Evolutionary conservation across 2,888 invertebrate species (phyloP).

Genomic region (Nomada goodeniana): DNA sequence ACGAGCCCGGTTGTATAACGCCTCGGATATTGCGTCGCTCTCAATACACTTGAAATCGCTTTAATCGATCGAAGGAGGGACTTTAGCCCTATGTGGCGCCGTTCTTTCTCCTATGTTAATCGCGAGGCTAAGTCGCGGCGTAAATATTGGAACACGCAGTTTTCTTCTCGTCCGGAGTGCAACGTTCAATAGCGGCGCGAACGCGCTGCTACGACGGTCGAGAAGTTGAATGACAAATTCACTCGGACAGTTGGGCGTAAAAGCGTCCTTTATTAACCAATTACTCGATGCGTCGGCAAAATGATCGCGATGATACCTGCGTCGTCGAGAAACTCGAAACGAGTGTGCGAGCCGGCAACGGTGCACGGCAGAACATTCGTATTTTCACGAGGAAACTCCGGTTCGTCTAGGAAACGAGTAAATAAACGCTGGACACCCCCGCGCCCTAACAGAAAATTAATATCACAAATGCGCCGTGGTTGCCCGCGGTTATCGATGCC

Average conservation of each 20-base stretch:
- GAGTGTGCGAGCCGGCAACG: not conserved
- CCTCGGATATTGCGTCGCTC: not conserved
- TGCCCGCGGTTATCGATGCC: slow-evolving; percentile 15
- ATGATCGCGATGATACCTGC: not conserved
- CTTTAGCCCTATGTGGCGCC: slow-evolving; percentile 8
- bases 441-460: slow-evolving; percentile 49
- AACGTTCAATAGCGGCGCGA: slow-evolving; percentile 43
- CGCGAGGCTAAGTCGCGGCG: slow-evolving; percentile 43
- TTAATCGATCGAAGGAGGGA: slow-evolving; percentile 24
- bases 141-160: slow-evolving; percentile 59
- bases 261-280: not conserved
- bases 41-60: slow-evolving; percentile 9
- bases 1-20: not conserved
- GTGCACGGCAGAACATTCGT: slow-evolving; percentile 37
- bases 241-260: not conserved
- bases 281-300: slow-evolving; percentile 1
- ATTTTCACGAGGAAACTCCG: slow-evolving; percentile 49
- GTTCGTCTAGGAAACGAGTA: slow-evolving; percentile 40
- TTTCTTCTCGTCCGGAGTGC: slow-evolving; percentile 7
- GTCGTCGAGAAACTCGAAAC: not conserved
- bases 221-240: not conserved
- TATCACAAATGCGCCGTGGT: slow-evolving; percentile 54
- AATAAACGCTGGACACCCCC: slow-evolving; percentile 38
- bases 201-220: slow-evolving; percentile 16
- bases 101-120: slow-evolving; percentile 36